Evolutionary conservation across 2,888 invertebrate species (phyloP), one percentile per base, ranked within the genome.

Genomic region (Agrochola lychnidis): DNA sequence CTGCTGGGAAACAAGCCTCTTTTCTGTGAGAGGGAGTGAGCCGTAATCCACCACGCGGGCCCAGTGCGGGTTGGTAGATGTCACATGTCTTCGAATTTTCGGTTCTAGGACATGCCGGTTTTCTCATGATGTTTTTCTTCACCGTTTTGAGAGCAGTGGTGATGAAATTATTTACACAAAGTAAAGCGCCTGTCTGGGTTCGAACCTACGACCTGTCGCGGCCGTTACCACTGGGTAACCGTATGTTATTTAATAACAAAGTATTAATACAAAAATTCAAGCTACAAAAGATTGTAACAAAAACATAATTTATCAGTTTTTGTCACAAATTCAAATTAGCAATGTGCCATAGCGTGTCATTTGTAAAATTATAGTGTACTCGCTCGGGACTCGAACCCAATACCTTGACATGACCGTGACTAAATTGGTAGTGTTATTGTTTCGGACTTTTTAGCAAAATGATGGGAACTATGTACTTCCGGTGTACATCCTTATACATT

Each of bases 401-500:
- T 89, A 89, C 93, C 93, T 93, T 93, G 92, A 87, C 78, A 73
- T 82, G 88, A 88, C 90, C 90, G 81, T 87, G 87, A 70, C 73
- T 77, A 71, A 77, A 85, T 80, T 85, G n/a, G 63, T 64, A 19
- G 81, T 84, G 53, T 74, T 78, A 71, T 77, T 82, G 73, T 83
- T 67, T 78, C 30, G 25, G 36, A 2, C 45, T 40, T 2, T 30
- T 56, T 48, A 30, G 30, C n/a, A n/a, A 45, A 61, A 70, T 70
- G 7, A 64, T 78, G 68, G 57, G 40, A 76, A 42, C 71, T n/a
- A 0, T 0, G 12, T 51, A 48, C 48, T 79, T 80, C 77, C 77
- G 72, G 80, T 56, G 6, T 63, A 22, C 4, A 22, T 61, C 25
- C n/a, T 40, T 30, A n/a, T 16, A 59, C 59, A 57, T 57, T n/a